phyloP scores from a whole-genome alignment of 2,113 vertebrate species.

The Conger conger region DNA sequence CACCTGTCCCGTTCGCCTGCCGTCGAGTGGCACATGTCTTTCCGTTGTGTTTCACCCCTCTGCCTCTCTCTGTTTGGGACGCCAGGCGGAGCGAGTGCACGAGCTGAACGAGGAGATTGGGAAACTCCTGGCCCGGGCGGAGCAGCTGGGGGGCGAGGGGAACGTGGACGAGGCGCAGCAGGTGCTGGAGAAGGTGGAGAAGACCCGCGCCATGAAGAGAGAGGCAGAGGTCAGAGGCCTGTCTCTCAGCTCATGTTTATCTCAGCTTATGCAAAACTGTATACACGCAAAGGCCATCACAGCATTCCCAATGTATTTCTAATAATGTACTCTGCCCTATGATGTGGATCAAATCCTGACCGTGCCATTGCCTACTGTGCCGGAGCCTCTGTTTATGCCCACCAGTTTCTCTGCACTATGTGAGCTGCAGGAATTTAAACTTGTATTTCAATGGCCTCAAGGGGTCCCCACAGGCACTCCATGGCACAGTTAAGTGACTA shows the following conservation, averaged over 20 bases:
- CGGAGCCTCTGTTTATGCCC: too few species aligned
- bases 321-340: too few species aligned
- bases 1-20: neutral
- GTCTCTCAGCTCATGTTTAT: neutral
- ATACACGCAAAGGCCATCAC: neutral
- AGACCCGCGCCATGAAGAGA: slow-evolving; percentile 88
- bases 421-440: too few species aligned
- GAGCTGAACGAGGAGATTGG: slow-evolving; percentile 99
- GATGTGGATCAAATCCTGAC: too few species aligned
- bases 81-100: slow-evolving; percentile 93
- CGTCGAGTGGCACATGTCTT: too few species aligned
- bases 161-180: slow-evolving; percentile 98
- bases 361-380: too few species aligned
- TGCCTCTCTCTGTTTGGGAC: neutral
- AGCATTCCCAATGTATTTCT: too few species aligned
- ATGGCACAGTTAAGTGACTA: too few species aligned
- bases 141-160: slow-evolving; percentile 93
- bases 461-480: too few species aligned
- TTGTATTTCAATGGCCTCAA: too few species aligned
- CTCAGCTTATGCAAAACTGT: neutral
- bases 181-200: slow-evolving; percentile 96
- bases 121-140: slow-evolving; percentile 92
- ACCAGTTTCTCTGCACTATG: too few species aligned
- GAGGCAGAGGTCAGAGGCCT: slow-evolving; percentile 87
- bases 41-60: too few species aligned